Evolutionary conservation across 1,140 invertebrate genomes (phyloP), one percentile per base, ranked within the genome.

Genomic region (Hycleus cichorii): DNA sequence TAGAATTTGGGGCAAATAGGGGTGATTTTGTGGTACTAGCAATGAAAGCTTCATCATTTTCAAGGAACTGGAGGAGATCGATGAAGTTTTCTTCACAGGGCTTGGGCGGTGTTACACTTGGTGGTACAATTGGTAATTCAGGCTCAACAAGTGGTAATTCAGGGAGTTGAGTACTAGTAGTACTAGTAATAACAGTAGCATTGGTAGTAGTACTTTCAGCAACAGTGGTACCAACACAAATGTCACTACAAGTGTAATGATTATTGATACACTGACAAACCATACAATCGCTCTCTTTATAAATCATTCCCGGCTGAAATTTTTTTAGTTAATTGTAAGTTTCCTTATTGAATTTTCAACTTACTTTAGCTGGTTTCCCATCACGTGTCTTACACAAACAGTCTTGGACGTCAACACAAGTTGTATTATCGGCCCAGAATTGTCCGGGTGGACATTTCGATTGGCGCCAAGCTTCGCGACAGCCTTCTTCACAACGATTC

Each of bases 191-290:
- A 1, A 32, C 32, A 32, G 32, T 32, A 32, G 32, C 7, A 32
- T 4, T 4, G 3, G 32, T 32, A 32, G 32, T 32, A 5, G 18
- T 18, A 18, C 18, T 18, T 18, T 18, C 18, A 18, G 32, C 32
- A 32, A 1, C 2, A 32, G 1, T 32, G 32, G 4, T 32, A 32
- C 32, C 7, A 32, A 32, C 32, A 32, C 32, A 32, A 32, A 32
- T 32, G 7, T 32, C 32, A 32, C 73, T 74, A 69, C 86, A 88
- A 49, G 82, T 74, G 59, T 87, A 82, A n/a, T 77, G 77, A 72
- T 91, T 89, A 64, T 88, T 79, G 1, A 89, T 72, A 63, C 89
- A 92, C 62, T 90, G 87, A 63, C 89, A 91, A 12, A 80, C 77
- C 66, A 82, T 77, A 64, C 87, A 89, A 0, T 79, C 76, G 4